Evolutionary conservation across 2,113 vertebrate genomes (phyloP).

Genomic region (Tauraco erythrolophus): DNA sequence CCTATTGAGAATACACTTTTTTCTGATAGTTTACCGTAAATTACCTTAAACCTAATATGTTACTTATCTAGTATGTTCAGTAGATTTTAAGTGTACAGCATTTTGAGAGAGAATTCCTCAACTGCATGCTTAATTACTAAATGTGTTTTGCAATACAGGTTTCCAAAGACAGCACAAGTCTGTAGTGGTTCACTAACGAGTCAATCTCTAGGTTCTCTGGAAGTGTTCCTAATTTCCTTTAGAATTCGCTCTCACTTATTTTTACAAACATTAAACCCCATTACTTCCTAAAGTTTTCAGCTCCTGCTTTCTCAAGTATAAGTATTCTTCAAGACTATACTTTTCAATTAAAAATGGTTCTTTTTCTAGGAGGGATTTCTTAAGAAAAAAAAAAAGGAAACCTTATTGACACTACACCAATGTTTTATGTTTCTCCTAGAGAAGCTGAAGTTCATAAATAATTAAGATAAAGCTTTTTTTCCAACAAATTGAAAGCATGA

Average conservation of each 20-base stretch:
- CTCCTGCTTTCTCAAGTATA: neutral
- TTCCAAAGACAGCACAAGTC: neutral
- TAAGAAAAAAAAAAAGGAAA: neutral
- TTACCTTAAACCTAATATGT: neutral
- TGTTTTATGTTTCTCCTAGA: neutral
- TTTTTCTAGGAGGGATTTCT: neutral
- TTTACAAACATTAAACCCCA: neutral
- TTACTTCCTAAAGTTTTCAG: neutral
- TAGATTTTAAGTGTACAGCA: neutral
- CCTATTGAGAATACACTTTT: neutral
- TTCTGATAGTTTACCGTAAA: neutral
- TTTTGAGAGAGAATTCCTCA: neutral
- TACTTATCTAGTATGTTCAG: neutral
- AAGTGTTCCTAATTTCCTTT: neutral
- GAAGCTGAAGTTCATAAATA: neutral
- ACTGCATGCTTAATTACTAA: neutral
- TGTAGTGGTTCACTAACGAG: neutral
- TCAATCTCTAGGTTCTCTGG: neutral
- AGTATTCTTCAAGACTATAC: neutral
- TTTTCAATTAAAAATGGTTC: neutral
- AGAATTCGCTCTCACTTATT: neutral
- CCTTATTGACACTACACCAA: rapidly evolving
- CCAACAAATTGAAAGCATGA: neutral
- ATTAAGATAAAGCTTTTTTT: neutral
- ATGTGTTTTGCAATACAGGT: neutral